A percentile compares a stretch with the other conserved stretches of the same genome.
Evolutionary conservation across 2,113 vertebrate species (phyloP).

Genomic region (Rattus norvegicus): DNA sequence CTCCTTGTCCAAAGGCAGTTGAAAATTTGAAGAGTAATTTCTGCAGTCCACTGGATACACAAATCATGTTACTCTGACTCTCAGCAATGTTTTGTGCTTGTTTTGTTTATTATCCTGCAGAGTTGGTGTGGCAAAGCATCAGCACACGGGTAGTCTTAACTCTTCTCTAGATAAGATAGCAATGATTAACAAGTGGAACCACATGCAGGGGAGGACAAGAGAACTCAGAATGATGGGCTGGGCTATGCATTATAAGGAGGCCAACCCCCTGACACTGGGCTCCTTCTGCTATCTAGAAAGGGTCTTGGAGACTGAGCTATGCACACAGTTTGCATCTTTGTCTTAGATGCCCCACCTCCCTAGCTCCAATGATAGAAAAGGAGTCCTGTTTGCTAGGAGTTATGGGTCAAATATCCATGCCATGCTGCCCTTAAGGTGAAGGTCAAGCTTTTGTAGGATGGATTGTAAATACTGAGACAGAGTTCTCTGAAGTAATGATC

Average conservation of each 20-base stretch:
- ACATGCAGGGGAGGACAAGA: not conserved
- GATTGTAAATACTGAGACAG: not conserved
- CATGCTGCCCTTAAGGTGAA: not conserved
- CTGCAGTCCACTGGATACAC: not conserved
- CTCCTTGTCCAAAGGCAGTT: not conserved
- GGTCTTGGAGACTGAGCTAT: no score
- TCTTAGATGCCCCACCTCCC: not conserved
- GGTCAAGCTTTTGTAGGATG: not conserved
- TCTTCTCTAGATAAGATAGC: not conserved
- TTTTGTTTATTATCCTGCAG: not conserved
- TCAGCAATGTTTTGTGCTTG: not conserved
- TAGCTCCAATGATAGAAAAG: not conserved
- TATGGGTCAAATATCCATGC: not conserved
- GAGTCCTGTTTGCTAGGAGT: not conserved
- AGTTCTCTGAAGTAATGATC: not conserved
- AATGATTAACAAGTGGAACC: not conserved
- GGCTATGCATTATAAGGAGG: not conserved
- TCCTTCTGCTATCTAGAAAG: fast-evolving
- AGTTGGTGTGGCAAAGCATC: not conserved
- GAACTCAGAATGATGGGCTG: not conserved
- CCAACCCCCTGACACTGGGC: not conserved
- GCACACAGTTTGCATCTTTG: not conserved
- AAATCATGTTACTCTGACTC: not conserved
- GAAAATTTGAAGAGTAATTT: not conserved
- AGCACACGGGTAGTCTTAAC: not conserved